Evolutionary conservation across 2,888 invertebrate genomes (phyloP), one percentile per base, ranked within the genome.

Genomic region (Drosophila colorata): DNA sequence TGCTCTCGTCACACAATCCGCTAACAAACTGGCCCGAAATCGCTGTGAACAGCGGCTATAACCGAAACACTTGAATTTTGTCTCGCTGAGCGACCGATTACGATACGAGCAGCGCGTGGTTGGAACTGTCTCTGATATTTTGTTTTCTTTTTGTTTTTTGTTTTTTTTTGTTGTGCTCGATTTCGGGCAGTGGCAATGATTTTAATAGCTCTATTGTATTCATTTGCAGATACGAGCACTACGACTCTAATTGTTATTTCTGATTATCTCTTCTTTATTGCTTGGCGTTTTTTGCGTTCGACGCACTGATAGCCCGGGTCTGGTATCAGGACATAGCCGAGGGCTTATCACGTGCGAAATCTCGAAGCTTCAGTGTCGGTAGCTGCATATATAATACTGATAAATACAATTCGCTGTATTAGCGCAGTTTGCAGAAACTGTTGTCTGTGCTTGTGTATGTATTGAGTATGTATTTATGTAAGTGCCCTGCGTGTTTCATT

Each of bases 1-100:
- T 86, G 81, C 67, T 74, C 58, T 76, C 84, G 58, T 53, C 74
- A 51, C 81, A 76, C 76, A 67, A 84, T 81, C 87, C 77, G 68
- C 79, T 61, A 71, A 69, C 79, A 67, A 79, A 83, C 83, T 83
- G 83, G 68, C 74, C 81, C 57, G 57, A 67, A 80, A 65, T 14
- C 77, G 63, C 33, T 55, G 38, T 52, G 59, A 41, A 77, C 59
- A 57, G 70, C 76, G 76, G 77, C 80, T 86, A 81, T 86, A 83
- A 65, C 75, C 77, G 48, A 78, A 82, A 68, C 52, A 47, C 59
- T 64, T 41, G 46, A 64, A 52, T 68, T 64, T 49, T 43, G 65
- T 60, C 65, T 66, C 68, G 46, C 69, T 25, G 65, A 69, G 67
- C 73, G 69, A 23, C 43, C 52, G 68, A 67, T 71, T 73, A 61